Evolutionary conservation across 2,797 vertebrate genomes (phyloP).

Genomic region (Epinephelus malabaricus): DNA sequence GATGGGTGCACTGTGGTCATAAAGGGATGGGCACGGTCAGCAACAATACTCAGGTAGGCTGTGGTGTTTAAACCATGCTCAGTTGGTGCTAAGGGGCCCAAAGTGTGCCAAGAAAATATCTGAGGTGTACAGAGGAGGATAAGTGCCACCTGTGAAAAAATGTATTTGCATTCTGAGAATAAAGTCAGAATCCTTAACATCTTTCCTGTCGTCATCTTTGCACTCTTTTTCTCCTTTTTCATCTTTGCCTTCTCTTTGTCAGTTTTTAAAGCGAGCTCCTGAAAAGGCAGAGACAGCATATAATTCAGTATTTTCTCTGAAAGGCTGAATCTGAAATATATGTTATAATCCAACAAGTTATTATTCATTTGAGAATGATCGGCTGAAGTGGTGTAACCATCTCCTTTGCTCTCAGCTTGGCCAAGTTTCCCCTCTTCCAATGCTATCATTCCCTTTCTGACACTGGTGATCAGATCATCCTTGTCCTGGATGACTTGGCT

Average conservation of each 20-base stretch:
- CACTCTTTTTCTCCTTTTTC: background rate
- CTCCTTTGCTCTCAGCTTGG: background rate
- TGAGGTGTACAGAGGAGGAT: no score
- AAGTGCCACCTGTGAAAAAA: no score
- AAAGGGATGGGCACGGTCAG: no score
- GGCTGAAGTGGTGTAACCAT: background rate
- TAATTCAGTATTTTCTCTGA: background rate
- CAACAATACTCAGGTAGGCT: no score
- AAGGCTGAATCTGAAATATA: background rate
- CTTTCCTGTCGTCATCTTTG: background rate
- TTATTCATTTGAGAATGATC: background rate
- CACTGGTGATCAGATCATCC: background rate
- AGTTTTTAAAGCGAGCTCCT: background rate
- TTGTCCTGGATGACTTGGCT: background rate
- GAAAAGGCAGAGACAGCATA: background rate
- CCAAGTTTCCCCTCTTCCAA: background rate
- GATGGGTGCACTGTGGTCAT: no score
- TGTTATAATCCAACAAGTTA: background rate
- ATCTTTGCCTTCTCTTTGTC: background rate
- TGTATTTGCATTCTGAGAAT: no score
- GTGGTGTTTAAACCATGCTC: no score
- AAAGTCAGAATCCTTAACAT: no score
- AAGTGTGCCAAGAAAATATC: no score
- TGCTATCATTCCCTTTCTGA: background rate
- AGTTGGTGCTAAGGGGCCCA: no score